These are phyloP conservation scores for Bubo blakistoni DNA, from an alignment of 2,113 vertebrate species.

Conservation along the genomic window DNA sequence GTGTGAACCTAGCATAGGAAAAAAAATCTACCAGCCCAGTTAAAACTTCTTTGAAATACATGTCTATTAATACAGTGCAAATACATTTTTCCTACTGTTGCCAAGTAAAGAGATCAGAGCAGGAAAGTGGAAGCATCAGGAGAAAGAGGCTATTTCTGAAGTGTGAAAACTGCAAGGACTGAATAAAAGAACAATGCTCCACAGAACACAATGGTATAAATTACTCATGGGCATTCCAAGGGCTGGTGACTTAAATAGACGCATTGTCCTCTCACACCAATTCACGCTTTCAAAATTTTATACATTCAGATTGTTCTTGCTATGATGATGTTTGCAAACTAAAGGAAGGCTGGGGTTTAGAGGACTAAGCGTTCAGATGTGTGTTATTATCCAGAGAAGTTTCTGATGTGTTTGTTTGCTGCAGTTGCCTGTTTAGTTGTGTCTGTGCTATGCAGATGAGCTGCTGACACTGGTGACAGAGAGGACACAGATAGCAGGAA, in stretches of 20 bases:
- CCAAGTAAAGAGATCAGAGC: neutral
- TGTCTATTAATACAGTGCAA: neutral
- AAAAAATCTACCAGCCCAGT: neutral
- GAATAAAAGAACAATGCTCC: slow-evolving; percentile 59
- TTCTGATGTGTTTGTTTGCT: neutral
- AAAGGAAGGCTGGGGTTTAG: neutral
- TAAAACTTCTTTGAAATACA: neutral
- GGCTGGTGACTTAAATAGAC: neutral
- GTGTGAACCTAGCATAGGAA: fast-evolving
- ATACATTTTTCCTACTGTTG: neutral
- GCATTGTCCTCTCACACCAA: slow-evolving; percentile 29
- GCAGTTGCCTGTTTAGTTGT: neutral
- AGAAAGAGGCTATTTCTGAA: slow-evolving; percentile 20
- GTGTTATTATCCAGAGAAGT: neutral
- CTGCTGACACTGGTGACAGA: neutral
- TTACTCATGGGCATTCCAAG: slow-evolving; percentile 43
- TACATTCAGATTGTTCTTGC: neutral
- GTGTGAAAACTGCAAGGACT: neutral
- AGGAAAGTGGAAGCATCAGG: neutral
- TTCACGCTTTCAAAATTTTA: neutral
- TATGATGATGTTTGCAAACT: neutral
- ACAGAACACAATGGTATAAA: slow-evolving; percentile 60
- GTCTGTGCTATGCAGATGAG: slow-evolving; percentile 1
- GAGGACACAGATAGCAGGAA: neutral
- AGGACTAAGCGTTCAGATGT: neutral